phyloP scores from a whole-genome alignment of 2,888 invertebrate genomes.

The Drosophila meridiana region DNA sequence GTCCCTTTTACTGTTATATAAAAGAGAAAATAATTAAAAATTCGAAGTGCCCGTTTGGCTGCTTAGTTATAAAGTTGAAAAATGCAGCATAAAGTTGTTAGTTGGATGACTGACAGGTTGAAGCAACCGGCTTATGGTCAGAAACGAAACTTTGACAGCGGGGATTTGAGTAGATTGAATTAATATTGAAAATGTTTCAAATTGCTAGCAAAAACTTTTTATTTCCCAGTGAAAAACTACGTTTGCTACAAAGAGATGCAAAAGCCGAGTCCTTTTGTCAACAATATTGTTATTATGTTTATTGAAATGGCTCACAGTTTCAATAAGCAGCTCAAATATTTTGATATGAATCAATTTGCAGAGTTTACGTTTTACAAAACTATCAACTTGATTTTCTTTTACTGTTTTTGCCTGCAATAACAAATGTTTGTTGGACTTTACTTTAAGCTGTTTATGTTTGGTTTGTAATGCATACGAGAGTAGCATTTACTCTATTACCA shows the following conservation, averaged over 20 bases:
- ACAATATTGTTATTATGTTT: neutral
- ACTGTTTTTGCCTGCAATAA: slow-evolving; percentile 15
- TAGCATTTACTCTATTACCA: slow-evolving; percentile 42
- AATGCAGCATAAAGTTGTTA: slow-evolving; percentile 45
- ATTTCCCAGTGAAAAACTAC: neutral
- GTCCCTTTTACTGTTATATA: slow-evolving; percentile 22
- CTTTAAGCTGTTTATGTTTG: slow-evolving; percentile 72
- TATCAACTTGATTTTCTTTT: slow-evolving; percentile 12
- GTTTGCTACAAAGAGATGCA: neutral
- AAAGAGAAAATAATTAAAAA: slow-evolving; percentile 72
- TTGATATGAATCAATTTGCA: slow-evolving; percentile 13
- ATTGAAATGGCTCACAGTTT: neutral
- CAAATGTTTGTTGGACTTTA: slow-evolving; percentile 34
- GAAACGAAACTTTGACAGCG: slow-evolving; percentile 29
- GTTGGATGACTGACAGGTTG: slow-evolving; percentile 29
- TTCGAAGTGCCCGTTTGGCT: slow-evolving; percentile 57
- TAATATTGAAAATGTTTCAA: slow-evolving; percentile 37
- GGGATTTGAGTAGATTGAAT: slow-evolving; percentile 7
- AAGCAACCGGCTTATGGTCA: slow-evolving; percentile 20
- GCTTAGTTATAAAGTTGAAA: slow-evolving; percentile 64
- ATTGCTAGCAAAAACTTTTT: slow-evolving; percentile 13
- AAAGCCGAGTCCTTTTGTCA: neutral
- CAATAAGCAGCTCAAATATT: neutral
- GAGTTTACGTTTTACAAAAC: slow-evolving; percentile 15
- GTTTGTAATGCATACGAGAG: slow-evolving; percentile 55